Conservation (phyloP, 2,888 invertebrate species). For the Lingula anatina region DNA sequence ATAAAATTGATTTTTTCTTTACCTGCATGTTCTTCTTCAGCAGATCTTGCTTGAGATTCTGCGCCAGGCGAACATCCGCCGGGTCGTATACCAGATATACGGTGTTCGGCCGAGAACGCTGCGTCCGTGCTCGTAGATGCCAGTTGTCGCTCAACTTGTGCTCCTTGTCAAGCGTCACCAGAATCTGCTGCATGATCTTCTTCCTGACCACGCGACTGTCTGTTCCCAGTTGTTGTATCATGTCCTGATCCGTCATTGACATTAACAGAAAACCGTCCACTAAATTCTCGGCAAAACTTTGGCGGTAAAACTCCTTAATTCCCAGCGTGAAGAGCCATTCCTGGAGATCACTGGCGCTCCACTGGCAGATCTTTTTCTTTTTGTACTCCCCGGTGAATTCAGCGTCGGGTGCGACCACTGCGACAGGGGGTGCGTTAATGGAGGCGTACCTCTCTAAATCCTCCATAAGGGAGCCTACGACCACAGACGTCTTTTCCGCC, state of each 20-base stretch:
- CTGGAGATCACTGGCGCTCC: constrained; percentile 43
- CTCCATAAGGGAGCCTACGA: constrained; percentile 42
- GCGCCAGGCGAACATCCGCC: constrained; percentile 43
- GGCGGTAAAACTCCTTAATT: constrained; percentile 48
- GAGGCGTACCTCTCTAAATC: constrained; percentile 41
- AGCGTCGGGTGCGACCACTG: constrained; percentile 25
- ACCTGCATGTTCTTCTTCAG: constrained; percentile 41
- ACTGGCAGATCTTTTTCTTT: constrained; percentile 44
- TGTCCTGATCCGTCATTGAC: constrained; percentile 46
- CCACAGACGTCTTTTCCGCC: constrained; percentile 45
- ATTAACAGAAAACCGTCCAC: constrained; percentile 50
- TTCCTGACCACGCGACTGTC: constrained; percentile 46
- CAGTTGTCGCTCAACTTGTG: constrained; percentile 42
- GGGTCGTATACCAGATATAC: constrained; percentile 49
- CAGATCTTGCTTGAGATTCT: constrained; percentile 44
- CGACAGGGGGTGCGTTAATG: constrained; percentile 28
- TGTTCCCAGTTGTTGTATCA: constrained; percentile 40
- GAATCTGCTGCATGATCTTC: constrained; percentile 48
- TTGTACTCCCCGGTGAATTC: constrained; percentile 44
- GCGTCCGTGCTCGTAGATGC: constrained; percentile 44
- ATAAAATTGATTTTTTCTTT: no score
- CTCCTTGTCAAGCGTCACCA: constrained; percentile 41
- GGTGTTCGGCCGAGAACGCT: constrained; percentile 32
- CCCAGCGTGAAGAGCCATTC: constrained; percentile 48
- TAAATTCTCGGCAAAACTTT: constrained; percentile 46